Evolutionary conservation across 2,797 vertebrate genomes (phyloP).

Genomic region (Cygnus olor): DNA sequence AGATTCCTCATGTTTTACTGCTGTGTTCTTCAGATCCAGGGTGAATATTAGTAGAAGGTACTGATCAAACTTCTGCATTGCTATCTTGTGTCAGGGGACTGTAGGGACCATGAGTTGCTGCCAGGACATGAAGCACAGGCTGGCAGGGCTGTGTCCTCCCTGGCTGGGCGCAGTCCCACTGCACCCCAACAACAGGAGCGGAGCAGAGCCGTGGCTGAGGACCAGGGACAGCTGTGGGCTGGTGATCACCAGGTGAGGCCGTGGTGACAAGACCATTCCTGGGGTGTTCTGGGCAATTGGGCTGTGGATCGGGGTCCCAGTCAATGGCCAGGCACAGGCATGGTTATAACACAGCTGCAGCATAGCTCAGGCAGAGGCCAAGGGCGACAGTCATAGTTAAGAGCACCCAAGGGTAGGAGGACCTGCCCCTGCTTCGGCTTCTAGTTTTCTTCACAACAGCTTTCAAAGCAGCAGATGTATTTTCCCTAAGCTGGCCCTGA

Average conservation of each 20-base stretch:
- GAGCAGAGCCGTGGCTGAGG: neutral
- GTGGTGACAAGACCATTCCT: fast-evolving
- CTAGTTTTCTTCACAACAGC: neutral
- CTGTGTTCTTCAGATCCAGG: neutral
- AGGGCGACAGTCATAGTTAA: neutral
- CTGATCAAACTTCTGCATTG: neutral
- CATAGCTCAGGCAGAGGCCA: neutral
- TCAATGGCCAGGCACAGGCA: fast-evolving
- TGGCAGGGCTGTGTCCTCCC: neutral
- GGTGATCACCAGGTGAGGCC: neutral
- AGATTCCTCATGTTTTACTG: neutral
- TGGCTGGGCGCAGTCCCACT: neutral
- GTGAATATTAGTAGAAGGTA: neutral
- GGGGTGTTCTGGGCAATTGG: too few relatives aligned
- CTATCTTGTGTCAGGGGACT: neutral
- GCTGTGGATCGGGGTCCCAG: neutral
- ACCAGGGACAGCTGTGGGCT: neutral
- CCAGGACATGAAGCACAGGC: too few relatives aligned
- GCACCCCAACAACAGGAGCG: fast-evolving
- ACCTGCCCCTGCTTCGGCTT: neutral
- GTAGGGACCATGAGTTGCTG: too few relatives aligned
- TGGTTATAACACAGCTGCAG: neutral
- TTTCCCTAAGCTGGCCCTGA: neutral
- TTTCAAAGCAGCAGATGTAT: neutral
- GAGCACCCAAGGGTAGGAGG: neutral